Conservation (phyloP, 2,797 vertebrate species). For the Helarctos malayanus region DNA sequence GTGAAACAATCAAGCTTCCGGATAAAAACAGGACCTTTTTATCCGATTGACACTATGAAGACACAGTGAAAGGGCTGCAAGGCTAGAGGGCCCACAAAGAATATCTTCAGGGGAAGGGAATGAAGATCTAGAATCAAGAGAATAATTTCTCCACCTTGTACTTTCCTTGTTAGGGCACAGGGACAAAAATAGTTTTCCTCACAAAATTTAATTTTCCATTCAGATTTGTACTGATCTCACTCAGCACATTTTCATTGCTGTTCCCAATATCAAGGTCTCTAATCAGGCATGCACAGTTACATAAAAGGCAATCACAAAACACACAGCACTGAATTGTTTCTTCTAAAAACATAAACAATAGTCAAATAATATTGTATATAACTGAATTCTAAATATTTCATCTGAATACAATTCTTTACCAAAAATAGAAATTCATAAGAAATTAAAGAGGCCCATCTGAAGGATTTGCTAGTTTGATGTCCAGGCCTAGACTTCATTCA, state of each 20-base stretch:
- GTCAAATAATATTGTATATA: background rate
- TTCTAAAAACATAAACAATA: constrained; percentile 18
- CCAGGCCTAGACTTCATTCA: background rate
- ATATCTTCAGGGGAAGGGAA: background rate
- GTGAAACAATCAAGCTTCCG: background rate
- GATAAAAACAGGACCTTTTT: background rate
- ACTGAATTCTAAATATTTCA: constrained; percentile 34
- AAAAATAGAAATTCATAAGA: background rate
- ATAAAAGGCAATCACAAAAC: constrained; percentile 34
- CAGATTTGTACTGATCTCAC: background rate
- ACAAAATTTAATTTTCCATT: background rate
- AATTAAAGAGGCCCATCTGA: background rate
- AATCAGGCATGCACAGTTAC: background rate
- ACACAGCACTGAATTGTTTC: background rate
- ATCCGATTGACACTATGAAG: background rate
- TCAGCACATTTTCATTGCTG: background rate
- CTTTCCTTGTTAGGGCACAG: background rate
- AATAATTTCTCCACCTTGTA: background rate
- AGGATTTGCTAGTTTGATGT: constrained; percentile 8
- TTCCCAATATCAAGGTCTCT: background rate
- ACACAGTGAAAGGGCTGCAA: background rate
- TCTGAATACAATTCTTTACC: background rate
- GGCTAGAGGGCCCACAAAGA: background rate
- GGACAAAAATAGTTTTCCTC: background rate
- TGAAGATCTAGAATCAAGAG: background rate